Evolutionary conservation across 2,113 vertebrate genomes (phyloP).

Genomic region (Microcebus lehilahytsara): DNA sequence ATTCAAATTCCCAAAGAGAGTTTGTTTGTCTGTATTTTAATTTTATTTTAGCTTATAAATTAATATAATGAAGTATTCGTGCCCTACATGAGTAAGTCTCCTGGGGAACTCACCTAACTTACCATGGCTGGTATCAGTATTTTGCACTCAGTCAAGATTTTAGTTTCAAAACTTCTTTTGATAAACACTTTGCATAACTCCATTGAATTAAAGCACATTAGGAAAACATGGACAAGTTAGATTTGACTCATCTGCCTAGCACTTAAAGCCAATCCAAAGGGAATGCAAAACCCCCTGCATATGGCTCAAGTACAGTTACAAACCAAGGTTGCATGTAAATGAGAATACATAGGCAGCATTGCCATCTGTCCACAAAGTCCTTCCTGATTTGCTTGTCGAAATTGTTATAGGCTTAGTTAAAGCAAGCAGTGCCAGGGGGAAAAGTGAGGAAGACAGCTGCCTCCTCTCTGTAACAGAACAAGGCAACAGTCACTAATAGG

Average conservation of each 20-base stretch:
- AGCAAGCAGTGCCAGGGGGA: conserved; percentile 7
- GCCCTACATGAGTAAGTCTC: not conserved
- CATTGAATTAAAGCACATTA: conserved; percentile 48
- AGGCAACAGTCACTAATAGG: conserved; percentile 48
- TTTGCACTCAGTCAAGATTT: not conserved
- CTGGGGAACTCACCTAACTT: not conserved
- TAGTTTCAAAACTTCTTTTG: conserved; percentile 47
- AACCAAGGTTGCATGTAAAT: conserved; percentile 75
- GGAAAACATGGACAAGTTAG: conserved; percentile 43
- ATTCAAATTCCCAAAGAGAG: not conserved
- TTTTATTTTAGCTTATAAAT: conserved; percentile 49
- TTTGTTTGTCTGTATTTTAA: not conserved
- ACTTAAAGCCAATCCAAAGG: conserved; percentile 72
- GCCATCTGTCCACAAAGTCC: conserved; percentile 79
- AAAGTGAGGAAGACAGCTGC: conserved; percentile 59
- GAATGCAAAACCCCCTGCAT: conserved; percentile 67
- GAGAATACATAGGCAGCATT: conserved; percentile 62
- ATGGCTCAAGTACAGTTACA: conserved; percentile 68
- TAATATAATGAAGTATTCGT: not conserved
- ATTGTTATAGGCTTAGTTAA: conserved; percentile 65
- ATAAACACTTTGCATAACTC: conserved; percentile 61
- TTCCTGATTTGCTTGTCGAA: conserved; percentile 73
- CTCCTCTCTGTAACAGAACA: conserved; percentile 24
- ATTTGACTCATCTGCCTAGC: conserved; percentile 61
- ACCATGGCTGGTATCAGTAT: not conserved